These are phyloP conservation scores for Pagetopsis macropterus DNA, from an alignment of 2,797 vertebrate species.

Conservation along the genomic window DNA sequence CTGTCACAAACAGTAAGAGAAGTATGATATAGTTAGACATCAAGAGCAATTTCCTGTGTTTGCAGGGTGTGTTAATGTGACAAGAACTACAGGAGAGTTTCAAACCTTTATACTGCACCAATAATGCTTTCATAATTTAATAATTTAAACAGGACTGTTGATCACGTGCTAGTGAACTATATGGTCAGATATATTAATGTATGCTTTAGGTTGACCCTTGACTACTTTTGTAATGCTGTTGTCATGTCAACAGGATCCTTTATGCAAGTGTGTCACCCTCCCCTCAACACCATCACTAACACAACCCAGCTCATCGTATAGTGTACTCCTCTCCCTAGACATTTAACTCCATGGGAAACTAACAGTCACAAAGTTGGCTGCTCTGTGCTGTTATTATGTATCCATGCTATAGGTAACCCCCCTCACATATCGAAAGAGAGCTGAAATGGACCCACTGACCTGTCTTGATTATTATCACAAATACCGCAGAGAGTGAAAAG, in stretches of 20 bases:
- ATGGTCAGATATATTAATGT: background rate
- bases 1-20: slow-evolving; percentile 8
- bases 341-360: slow-evolving; percentile 19
- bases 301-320: slow-evolving; percentile 39
- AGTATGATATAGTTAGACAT: slow-evolving; percentile 23
- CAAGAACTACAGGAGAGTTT: too few relatives aligned
- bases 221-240: background rate
- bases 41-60: slow-evolving; percentile 15
- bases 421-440: slow-evolving; percentile 31
- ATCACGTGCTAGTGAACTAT: background rate
- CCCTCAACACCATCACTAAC: slow-evolving; percentile 18
- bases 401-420: background rate
- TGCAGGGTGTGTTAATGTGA: background rate
- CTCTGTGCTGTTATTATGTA: slow-evolving; percentile 7
- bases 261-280: background rate
- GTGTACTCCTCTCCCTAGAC: slow-evolving; percentile 26
- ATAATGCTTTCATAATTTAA: too few relatives aligned
- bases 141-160: too few relatives aligned
- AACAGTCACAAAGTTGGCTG: slow-evolving; percentile 26
- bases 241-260: slow-evolving; percentile 6
- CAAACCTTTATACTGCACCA: too few relatives aligned
- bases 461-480: slow-evolving; percentile 33
- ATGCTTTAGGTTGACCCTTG: slow-evolving; percentile 9
- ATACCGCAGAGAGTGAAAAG: slow-evolving; percentile 5
- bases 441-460: slow-evolving; percentile 1